These are phyloP conservation scores for Strigamia maritima DNA, from an alignment of 2,888 invertebrate species.

Conservation along the genomic window DNA sequence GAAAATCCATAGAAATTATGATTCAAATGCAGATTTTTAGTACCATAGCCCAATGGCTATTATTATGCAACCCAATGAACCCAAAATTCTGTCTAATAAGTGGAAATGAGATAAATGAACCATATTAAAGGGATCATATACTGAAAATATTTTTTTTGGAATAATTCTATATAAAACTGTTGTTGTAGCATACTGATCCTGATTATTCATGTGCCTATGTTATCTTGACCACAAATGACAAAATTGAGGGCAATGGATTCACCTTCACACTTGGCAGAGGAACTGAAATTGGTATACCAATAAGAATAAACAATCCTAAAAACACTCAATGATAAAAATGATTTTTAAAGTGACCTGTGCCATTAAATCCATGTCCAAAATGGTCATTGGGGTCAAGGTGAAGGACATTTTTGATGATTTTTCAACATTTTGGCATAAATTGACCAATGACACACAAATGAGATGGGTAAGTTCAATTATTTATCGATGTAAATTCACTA, in stretches of 20 bases:
- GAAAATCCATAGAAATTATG: too few species aligned
- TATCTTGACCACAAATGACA: slow-evolving; percentile 62
- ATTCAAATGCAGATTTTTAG: too few species aligned
- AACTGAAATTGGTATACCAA: slow-evolving; percentile 68
- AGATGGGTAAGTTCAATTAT: slow-evolving; percentile 70
- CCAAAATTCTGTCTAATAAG: too few species aligned
- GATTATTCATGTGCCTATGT: slow-evolving; percentile 91
- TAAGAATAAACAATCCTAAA: not conserved
- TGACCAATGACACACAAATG: slow-evolving; percentile 84
- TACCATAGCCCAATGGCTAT: too few species aligned
- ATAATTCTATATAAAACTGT: too few species aligned
- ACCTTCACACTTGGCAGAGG: slow-evolving; percentile 87
- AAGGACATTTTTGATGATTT: slow-evolving; percentile 73
- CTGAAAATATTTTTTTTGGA: too few species aligned
- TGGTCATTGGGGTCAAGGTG: slow-evolving; percentile 66
- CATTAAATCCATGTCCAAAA: slow-evolving; percentile 65
- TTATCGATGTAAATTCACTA: too few species aligned
- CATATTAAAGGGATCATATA: too few species aligned
- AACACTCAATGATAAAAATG: not conserved
- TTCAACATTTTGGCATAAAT: slow-evolving; percentile 70
- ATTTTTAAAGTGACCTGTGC: slow-evolving; percentile 65
- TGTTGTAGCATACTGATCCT: slow-evolving; percentile 75
- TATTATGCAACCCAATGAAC: too few species aligned
- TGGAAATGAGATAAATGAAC: too few species aligned
- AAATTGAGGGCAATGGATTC: slow-evolving; percentile 71